Conservation (phyloP, 1,140 invertebrate species). For the Sycophila sp. region DNA sequence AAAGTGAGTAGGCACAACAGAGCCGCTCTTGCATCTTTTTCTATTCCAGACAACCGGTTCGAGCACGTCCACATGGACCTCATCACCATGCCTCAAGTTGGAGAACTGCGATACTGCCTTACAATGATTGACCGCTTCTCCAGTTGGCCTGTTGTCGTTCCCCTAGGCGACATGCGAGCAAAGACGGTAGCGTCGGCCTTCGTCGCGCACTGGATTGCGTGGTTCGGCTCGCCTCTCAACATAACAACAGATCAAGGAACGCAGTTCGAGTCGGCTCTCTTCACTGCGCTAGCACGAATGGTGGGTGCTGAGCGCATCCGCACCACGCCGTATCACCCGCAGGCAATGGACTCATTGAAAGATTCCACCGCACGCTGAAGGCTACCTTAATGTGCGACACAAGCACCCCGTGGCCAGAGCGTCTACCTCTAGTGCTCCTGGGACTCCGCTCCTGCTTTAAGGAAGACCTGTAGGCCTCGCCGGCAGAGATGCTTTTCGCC, state of each 20-base stretch:
- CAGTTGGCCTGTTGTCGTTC: constrained; percentile 48
- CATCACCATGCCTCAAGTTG: not conserved
- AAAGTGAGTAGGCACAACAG: not conserved
- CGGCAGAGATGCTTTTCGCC: no score
- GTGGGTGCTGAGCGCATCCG: not conserved
- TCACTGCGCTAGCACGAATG: not conserved
- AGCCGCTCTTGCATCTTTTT: not conserved
- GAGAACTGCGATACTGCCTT: constrained; percentile 31
- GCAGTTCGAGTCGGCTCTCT: constrained; percentile 12
- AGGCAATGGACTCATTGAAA: not conserved
- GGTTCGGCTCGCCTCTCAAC: not conserved
- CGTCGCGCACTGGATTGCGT: not conserved
- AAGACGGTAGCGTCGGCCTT: not conserved
- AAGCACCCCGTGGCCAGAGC: not conserved
- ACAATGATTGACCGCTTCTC: constrained; percentile 46
- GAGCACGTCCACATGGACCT: constrained; percentile 1
- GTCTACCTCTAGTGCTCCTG: not conserved
- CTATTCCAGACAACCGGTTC: not conserved
- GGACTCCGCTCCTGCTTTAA: not conserved
- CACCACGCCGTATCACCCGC: not conserved
- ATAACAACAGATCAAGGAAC: constrained; percentile 2
- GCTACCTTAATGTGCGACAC: not conserved
- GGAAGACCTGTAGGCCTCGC: not conserved
- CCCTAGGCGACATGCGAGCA: not conserved
- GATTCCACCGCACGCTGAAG: not conserved